Evolutionary conservation across 1,140 invertebrate species (phyloP), one percentile per base, ranked within the genome.

Genomic region (Hylyphantes graminicola): DNA sequence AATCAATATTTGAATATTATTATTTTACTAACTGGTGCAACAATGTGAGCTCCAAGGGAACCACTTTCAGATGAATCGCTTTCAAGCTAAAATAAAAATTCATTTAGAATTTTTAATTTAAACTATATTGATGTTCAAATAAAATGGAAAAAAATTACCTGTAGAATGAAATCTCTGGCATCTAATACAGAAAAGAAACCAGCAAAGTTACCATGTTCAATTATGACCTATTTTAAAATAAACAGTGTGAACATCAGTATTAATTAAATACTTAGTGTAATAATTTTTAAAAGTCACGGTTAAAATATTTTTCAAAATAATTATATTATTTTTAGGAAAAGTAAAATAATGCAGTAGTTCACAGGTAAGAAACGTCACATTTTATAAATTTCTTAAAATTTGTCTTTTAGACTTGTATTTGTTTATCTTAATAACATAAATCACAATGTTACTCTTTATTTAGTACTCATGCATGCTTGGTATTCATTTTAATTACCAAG

Each of bases 121-220:
- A 53, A 72, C 13, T 15, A 72, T 0, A 51, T 13, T 21, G 13
- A 72, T 72, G 19, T 8, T 50, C 0, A 35, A 15, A 35, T 12
- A 7, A 72, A 61, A 76, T 76, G 19, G 15, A 13, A 17, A 77
- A 53, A 53, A 5, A 54, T 84, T 51, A 88, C 73, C 51, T 89
- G 73, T 11, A 90, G 75, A 8, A 91, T 75, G 78, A 88, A 88
- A 61, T 91, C 88, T 76, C 90, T 85, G n/a, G 91, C 90, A 86
- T 91, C 91, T 68, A 89, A 19, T 15, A 91, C 87, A n/a, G 88
- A 61, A 19, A 72, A 75, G 85, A 94, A 97, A 9, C 96, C 96
- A 63, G 93, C 92, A 87, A 93, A 93, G 0, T 93, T 94, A 8
- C 97, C 97, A 87, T 94, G 91, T 90, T 98, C 96, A 13, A 96